Base-by-base conservation (phyloP, 2,888 invertebrate species). In the Latrodectus hesperus region DNA sequence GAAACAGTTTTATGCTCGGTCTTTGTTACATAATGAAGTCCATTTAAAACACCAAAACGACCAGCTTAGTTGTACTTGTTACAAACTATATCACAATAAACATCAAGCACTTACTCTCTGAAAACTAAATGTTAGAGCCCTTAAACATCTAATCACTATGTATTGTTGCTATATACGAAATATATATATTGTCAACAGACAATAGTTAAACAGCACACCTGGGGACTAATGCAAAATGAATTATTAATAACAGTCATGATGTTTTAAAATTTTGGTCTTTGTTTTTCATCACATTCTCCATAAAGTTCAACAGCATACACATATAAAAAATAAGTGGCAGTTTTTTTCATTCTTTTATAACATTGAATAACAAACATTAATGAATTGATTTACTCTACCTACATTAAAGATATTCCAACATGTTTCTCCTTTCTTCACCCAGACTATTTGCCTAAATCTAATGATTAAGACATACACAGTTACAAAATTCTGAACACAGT, bases 321-420 rank as follows among this genome's bases (percentile, higher is more conserved):
- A 75, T 75, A 85, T 71, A 85, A 85, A 84, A 78, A 78, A 84
- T 84, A 84, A 74, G 78, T 84, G 84, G 85, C 80, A 85, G 85
- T 85, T 79, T 75, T 75, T 60, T 6, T 60, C 75, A 65, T 82
- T 38, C 49, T 55, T 82, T 79, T 64, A 55, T 80, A 80, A 85
- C 74, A 85, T 38, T 79, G 64, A 75, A 75, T 84, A 79, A 79
- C 80, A 85, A 80, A 80, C 78, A 83, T 52, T 52, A 72, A 72
- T 72, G 38, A 52, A 60, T 72, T 68, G 68, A 75, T 68, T 51
- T 38, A 9, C 70, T 70, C 74, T 75, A 75, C 55, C 82, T 82
- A 82, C 51, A 68, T 12, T 73, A 51, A 60, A 17, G 81, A 81
- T 67, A 75, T 49, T 49, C 16, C 52, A 78, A 55, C 53, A 17